Base-by-base conservation (phyloP, 2,888 invertebrate genomes). In the Caenorhabditis imperialis region DNA sequence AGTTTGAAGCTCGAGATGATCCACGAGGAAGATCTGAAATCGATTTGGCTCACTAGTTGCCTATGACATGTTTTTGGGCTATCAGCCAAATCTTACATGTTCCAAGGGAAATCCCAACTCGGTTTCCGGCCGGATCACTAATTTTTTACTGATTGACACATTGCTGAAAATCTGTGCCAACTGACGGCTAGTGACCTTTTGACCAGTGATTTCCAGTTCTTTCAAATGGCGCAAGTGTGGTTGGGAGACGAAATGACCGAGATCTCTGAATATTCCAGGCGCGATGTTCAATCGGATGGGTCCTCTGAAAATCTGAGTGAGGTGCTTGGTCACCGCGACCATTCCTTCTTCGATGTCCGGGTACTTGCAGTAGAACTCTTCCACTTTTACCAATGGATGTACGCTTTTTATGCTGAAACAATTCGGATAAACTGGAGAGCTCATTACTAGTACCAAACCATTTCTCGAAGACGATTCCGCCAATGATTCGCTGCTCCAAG, bases 81-180 rank as follows among this genome's bases (percentile, higher is more conserved):
- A 65, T 55, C 55, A 48, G 48, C 7, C 22, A 5, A 42, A 65
- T 55, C 1, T n/a, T n/a, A n/a, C n/a, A n/a, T n/a, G n/a, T n/a
- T n/a, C n/a, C n/a, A n/a, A n/a, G n/a, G 38, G 37, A 42, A 48
- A 57, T 2, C 51, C 35, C 16, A 55, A 57, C 40, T 35, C 50
- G 3, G 50, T 45, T 0, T 37, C 51, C 4, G 44, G 25, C 0
- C n/a, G 10, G 1, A 67, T 20, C 0, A n/a, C 6, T 3, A 67
- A n/a, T 3, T 37, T 37, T 10, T 44, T 42, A 16, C n/a, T 16
- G 1, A 67, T 16, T 16, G 23, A 20, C 7, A 57, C 20, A 5
- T 51, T 51, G 2, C 25, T 40, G 33, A 67, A 67, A 12, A 67
- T 20, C 25, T 42, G 5, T 3, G n/a, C 22, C 33, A 65, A 5